phyloP scores from a whole-genome alignment of 2,113 vertebrate species.

The Platysteira castanea region DNA sequence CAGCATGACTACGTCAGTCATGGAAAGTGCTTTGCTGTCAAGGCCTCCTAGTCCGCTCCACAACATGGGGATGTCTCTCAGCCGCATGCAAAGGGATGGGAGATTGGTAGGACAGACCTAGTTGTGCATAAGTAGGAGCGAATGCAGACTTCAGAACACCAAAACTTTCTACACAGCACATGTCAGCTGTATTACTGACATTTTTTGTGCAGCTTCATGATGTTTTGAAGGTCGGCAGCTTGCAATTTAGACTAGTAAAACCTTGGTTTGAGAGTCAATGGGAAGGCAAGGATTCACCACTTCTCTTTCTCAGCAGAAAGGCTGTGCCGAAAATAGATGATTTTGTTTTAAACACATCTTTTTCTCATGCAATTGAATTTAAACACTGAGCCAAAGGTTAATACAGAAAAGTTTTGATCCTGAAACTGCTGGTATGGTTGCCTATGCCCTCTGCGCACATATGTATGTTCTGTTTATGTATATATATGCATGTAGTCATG shows the following conservation, averaged over 20 bases:
- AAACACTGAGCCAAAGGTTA: background rate
- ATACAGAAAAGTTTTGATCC: background rate
- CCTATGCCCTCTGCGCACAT: background rate
- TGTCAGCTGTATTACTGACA: background rate
- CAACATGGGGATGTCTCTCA: background rate
- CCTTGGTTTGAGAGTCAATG: background rate
- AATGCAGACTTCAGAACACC: background rate
- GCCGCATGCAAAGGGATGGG: background rate
- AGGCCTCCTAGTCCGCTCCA: background rate
- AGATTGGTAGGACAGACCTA: background rate
- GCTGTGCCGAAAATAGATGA: background rate
- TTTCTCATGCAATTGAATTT: background rate
- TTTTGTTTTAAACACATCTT: background rate
- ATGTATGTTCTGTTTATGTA: background rate
- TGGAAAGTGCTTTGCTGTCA: background rate
- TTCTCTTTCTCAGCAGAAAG: background rate
- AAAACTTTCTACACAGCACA: background rate
- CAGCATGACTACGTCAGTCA: background rate
- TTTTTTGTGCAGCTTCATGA: background rate
- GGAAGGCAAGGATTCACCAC: background rate
- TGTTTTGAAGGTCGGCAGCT: background rate
- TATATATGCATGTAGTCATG: background rate
- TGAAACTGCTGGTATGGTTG: background rate
- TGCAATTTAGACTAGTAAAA: background rate
- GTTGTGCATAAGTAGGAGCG: background rate